A percentile compares a stretch with the other conserved stretches of the same genome.
phyloP scores from a whole-genome alignment of 2,797 vertebrate genomes.

The Sciurus vulgaris region DNA sequence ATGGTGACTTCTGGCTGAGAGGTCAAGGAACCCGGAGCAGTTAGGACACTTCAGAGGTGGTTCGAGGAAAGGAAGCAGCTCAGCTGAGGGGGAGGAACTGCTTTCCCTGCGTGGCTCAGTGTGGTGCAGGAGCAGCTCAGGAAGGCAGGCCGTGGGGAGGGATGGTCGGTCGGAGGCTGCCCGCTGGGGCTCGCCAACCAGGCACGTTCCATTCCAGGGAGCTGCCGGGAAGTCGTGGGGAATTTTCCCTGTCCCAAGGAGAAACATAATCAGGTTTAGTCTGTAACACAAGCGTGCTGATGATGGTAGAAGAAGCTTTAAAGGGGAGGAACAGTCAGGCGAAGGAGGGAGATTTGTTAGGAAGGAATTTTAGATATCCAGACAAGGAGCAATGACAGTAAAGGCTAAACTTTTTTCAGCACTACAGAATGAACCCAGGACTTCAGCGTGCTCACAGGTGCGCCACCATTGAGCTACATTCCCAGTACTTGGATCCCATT shows the following conservation, averaged over 20 bases:
- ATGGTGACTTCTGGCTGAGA: too few relatives aligned
- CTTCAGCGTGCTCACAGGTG: background rate
- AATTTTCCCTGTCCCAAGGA: background rate
- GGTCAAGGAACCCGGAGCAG: background rate
- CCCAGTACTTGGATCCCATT: background rate
- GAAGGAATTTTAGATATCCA: background rate
- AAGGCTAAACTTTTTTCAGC: background rate
- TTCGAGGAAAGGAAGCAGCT: background rate
- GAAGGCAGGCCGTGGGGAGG: fast-evolving
- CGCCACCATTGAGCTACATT: background rate
- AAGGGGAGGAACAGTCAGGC: background rate
- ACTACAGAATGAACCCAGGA: background rate
- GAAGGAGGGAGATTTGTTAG: background rate
- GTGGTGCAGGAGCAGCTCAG: background rate
- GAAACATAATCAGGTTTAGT: background rate
- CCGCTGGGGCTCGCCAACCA: fast-evolving
- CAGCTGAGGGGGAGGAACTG: background rate
- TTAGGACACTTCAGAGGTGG: background rate
- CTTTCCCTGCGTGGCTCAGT: background rate
- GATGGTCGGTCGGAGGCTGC: fast-evolving
- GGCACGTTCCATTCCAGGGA: background rate
- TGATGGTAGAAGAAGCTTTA: too few relatives aligned
- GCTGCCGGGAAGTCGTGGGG: background rate
- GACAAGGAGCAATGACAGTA: background rate
- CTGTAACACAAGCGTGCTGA: background rate